Evolutionary conservation across 2,797 vertebrate genomes (phyloP), one percentile per base, ranked within the genome.

Genomic region (Epinephelus awoara): DNA sequence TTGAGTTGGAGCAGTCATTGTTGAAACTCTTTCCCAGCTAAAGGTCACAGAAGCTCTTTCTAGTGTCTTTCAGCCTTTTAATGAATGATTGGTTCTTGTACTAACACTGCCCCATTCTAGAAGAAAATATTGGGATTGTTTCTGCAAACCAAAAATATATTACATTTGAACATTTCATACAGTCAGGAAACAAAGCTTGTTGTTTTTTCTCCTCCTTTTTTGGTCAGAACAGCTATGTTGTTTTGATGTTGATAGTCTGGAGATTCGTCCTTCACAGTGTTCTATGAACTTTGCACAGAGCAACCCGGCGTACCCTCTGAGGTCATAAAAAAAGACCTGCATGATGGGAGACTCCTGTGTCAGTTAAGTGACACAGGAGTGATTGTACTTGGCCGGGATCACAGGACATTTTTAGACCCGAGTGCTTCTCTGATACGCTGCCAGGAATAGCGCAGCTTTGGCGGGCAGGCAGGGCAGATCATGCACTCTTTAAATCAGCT

Each of bases 281-380:
- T 55, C 59, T 34, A 29, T 77, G 17, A 90, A 72, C 80, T 85
- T 72, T 89, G 66, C 21, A 77, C 88, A 82, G 55, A 66, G 27
- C 71, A 44, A 85, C 58, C 57, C 18, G 0, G 10, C 10, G 12
- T 40, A n/a, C 7, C 46, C 49, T 21, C 1, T 5, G 25, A 0
- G 62, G 17, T 54, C 17, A 57, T 11, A 21, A 65, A 57, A 63
- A 46, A 44, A 67, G 15, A 55, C 8, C 15, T 52, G 50, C 34
- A 44, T 1, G 29, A 42, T 5, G 34, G 56, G 74, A 83, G 11
- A 54, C 57, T 76, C 69, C 42, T 6, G 10, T 68, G 51, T 66
- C 47, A 18, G 18, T 25, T 27, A 11, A 3, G 47, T 69, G 79
- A 61, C 70, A 80, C 14, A 0, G 0, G 40, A 21, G 38, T 56